Evolutionary conservation across 2,888 invertebrate species (phyloP).

Genomic region (Lumbricus terrestris): DNA sequence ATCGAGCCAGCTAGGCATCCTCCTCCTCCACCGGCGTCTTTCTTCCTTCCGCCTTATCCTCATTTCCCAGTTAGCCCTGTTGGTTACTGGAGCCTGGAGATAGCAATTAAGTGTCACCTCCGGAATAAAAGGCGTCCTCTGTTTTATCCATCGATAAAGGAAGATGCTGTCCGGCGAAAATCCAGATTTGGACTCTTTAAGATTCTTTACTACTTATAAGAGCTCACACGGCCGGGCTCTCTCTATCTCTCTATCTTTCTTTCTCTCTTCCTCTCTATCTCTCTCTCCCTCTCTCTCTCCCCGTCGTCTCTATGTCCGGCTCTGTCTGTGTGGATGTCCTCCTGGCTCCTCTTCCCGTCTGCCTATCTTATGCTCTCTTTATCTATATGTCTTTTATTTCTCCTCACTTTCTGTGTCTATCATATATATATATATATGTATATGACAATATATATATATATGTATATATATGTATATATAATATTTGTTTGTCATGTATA

Average conservation of each 20-base stretch:
- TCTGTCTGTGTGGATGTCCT: no score
- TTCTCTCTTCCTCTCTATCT: background rate
- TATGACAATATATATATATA: no score
- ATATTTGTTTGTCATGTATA: no score
- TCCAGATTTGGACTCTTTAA: conserved; percentile 3
- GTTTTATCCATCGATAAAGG: background rate
- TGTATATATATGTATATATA: no score
- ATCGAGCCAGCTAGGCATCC: no score
- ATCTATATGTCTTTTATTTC: background rate
- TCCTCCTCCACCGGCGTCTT: background rate
- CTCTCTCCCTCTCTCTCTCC: background rate
- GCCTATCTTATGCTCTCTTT: background rate
- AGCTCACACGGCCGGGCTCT: background rate
- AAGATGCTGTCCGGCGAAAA: background rate
- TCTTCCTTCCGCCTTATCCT: background rate
- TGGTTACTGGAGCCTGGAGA: background rate
- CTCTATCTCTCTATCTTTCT: background rate
- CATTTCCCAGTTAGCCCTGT: background rate
- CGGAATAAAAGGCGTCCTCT: background rate
- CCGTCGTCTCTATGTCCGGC: background rate
- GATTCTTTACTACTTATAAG: background rate
- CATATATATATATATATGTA: no score
- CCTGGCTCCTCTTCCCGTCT: background rate
- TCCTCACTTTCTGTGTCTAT: background rate
- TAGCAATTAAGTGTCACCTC: background rate